Evolutionary conservation across 2,888 invertebrate genomes (phyloP).

Genomic region (Flabesymbios commensalis): DNA sequence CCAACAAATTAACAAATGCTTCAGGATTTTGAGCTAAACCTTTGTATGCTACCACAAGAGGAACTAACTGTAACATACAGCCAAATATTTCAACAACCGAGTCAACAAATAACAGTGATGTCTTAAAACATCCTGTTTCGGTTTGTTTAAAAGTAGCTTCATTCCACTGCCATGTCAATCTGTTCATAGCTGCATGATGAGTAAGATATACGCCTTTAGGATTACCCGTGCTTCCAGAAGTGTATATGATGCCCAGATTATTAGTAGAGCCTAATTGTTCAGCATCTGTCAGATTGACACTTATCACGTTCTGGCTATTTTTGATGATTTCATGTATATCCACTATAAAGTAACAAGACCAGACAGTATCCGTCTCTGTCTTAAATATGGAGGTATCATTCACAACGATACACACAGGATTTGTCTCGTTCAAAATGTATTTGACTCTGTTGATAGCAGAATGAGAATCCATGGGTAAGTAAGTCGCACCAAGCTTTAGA

Average conservation of each 20-base stretch:
- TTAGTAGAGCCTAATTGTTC: slow-evolving; percentile 1
- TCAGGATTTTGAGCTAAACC: slow-evolving; percentile 79
- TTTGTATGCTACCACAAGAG: slow-evolving; percentile 75
- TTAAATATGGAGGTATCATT: slow-evolving; percentile 18
- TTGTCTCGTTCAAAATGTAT: slow-evolving; percentile 41
- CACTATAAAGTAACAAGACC: slow-evolving; percentile 18
- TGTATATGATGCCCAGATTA: slow-evolving; percentile 71
- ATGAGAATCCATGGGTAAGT: slow-evolving; percentile 45
- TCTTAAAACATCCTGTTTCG: slow-evolving; percentile 80
- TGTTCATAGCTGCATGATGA: slow-evolving; percentile 70
- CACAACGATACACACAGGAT: slow-evolving; percentile 28
- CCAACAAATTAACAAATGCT: slow-evolving; percentile 71
- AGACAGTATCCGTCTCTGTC: slow-evolving; percentile 20
- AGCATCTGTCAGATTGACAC: background rate
- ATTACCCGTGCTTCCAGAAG: slow-evolving; percentile 82
- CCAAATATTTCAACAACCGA: slow-evolving; percentile 87
- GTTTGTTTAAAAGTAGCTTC: slow-evolving; percentile 77
- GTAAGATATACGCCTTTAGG: slow-evolving; percentile 85
- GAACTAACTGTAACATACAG: slow-evolving; percentile 74
- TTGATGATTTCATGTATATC: slow-evolving; percentile 7
- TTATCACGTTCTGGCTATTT: no score
- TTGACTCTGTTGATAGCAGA: slow-evolving; percentile 40
- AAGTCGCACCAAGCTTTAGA: slow-evolving; percentile 33
- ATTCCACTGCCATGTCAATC: slow-evolving; percentile 88
- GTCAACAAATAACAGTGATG: slow-evolving; percentile 87